phyloP scores from a whole-genome alignment of 2,113 vertebrate species.

The Brachyhypopomus gauderio region DNA sequence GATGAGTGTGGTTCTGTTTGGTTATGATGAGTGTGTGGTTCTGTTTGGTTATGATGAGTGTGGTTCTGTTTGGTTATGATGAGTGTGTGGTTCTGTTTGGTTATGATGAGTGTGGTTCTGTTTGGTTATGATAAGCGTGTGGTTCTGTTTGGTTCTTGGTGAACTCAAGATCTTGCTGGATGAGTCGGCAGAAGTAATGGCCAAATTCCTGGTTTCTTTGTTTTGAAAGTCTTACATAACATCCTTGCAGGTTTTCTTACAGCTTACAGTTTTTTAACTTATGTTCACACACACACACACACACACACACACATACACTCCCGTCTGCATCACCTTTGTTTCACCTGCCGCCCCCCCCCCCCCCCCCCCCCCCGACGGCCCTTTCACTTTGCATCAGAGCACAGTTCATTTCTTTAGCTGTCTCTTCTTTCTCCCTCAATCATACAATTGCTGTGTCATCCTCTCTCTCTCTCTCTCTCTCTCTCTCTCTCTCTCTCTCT shows the following conservation, averaged over 20 bases:
- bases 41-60: too few relatives aligned
- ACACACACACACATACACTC: slow-evolving; percentile 4
- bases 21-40: too few relatives aligned
- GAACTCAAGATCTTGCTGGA: too few relatives aligned
- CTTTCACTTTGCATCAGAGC: slow-evolving; percentile 39
- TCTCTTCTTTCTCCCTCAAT: slow-evolving; percentile 42
- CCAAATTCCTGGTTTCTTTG: background rate
- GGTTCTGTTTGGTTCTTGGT: too few relatives aligned
- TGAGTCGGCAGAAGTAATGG: background rate
- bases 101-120: too few relatives aligned
- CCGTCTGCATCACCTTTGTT: background rate
- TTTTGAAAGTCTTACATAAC: background rate
- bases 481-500: slow-evolving; percentile 23
- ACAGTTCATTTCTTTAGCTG: slow-evolving; percentile 43
- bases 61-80: too few relatives aligned
- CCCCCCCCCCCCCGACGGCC: slow-evolving; percentile 7
- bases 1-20: too few relatives aligned
- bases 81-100: too few relatives aligned
- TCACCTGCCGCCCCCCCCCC: background rate
- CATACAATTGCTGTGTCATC: slow-evolving; percentile 53
- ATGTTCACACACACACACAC: background rate
- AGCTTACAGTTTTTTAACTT: background rate
- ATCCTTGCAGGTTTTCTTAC: background rate
- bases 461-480: slow-evolving; percentile 26
- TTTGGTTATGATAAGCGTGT: too few relatives aligned